These are phyloP conservation scores for Acholoe squamosa DNA, from an alignment of 2,888 invertebrate species.

Conservation along the genomic window DNA sequence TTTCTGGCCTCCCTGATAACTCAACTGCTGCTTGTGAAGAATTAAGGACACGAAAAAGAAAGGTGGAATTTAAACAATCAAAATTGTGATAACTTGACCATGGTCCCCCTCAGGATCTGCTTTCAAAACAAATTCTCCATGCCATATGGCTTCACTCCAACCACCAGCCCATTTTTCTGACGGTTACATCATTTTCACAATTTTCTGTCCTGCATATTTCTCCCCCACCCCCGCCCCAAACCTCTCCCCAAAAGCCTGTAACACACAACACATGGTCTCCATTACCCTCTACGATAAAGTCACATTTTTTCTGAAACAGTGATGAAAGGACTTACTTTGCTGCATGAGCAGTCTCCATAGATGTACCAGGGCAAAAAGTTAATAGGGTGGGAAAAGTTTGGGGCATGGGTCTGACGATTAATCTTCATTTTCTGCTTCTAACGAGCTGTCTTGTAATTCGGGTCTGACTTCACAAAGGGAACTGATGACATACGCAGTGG, in stretches of 20 bases:
- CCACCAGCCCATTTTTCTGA: neutral
- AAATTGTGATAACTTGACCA: no score
- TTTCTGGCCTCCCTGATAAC: no score
- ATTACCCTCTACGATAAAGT: slow-evolving; percentile 40
- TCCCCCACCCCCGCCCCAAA: neutral
- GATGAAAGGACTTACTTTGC: slow-evolving; percentile 54
- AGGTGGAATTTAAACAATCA: no score
- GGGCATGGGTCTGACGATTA: neutral
- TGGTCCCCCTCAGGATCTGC: no score
- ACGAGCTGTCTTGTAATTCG: slow-evolving; percentile 53
- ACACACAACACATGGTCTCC: neutral
- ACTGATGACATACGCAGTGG: neutral
- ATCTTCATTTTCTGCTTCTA: slow-evolving; percentile 45
- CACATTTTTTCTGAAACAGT: slow-evolving; percentile 16
- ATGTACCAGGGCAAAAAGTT: neutral
- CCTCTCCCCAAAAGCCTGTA: no score
- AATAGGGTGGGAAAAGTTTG: neutral
- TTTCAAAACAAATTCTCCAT: neutral
- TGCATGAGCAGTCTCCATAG: slow-evolving; percentile 36
- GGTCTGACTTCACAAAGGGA: slow-evolving; percentile 15
- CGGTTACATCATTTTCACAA: slow-evolving; percentile 48
- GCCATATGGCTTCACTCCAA: neutral
- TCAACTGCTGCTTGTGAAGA: no score
- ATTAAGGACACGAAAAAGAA: no score
- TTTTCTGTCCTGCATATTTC: slow-evolving; percentile 25